Base-by-base conservation (phyloP, 2,888 invertebrate species). In the Eupithecia subfuscata region DNA sequence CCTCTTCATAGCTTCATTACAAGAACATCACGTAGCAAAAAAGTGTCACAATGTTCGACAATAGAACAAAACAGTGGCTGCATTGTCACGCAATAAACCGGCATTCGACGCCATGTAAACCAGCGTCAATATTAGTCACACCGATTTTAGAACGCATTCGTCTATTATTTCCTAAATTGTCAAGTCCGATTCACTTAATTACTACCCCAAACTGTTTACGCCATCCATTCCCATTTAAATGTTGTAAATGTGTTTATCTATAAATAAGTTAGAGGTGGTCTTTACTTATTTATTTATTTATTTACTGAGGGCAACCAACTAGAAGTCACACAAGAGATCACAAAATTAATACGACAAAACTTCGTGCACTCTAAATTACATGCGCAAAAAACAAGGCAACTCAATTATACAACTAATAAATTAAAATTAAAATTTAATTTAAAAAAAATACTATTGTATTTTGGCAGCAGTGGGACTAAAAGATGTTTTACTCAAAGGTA, bases 191-290 rank as follows among this genome's bases (percentile, higher is more conserved):
- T 84, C 89, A 88, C 87, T 91, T 90, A 90, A 92, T 90, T 91
- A 90, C 87, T 91, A 90, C 87, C 84, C 85, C 84, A 85, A 86
- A 76, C 85, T 91, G 91, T 91, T 91, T 88, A 90, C 88, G 84
- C 86, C 84, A 87, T 89, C 82, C 82, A 68, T 71, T 70, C 81
- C 84, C 84, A 87, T 90, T 90, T 90, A 88, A 88, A 90, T 83
- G 85, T 81, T 83, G 84, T 90, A 85, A 88, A 88, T 84, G 84
- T 68, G 25, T 79, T 76, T 81, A 81, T 78, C 78, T 65, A 81
- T 82, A 89, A 89, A 89, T 91, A 90, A 83, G 82, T 85, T 75
- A 73, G 80, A 84, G 87, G 88, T 89, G 88, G 89, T 85, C 87
- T 74, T 56, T 65, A 56, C 73, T 71, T 73, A 34, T 30, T 71